Evolutionary conservation across 2,888 invertebrate species (phyloP).

Genomic region (Syrista parreyssii): DNA sequence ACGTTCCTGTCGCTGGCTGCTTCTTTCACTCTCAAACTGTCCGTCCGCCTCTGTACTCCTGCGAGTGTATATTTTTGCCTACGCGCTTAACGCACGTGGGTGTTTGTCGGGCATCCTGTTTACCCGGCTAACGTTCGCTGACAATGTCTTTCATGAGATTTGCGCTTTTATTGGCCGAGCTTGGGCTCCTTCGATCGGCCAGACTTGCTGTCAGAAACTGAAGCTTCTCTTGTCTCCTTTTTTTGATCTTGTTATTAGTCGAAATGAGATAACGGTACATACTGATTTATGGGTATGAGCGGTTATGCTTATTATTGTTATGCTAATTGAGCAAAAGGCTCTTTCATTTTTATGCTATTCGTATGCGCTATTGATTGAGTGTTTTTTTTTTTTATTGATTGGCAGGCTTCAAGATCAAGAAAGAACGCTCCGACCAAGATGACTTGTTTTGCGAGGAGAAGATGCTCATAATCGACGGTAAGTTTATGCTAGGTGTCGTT

Average conservation of each 20-base stretch:
- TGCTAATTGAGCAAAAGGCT: background rate
- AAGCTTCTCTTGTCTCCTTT: background rate
- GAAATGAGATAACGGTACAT: background rate
- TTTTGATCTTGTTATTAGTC: background rate
- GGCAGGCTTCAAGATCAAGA: slow-evolving; percentile 59
- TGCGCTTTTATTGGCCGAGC: background rate
- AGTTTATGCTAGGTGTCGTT: slow-evolving; percentile 28
- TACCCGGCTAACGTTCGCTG: background rate
- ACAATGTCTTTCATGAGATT: background rate
- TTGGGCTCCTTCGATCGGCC: background rate
- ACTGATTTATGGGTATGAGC: too few relatives aligned
- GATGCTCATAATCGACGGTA: slow-evolving; percentile 64
- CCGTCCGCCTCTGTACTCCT: background rate
- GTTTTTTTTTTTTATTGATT: background rate
- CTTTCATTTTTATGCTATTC: background rate
- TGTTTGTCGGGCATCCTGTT: background rate
- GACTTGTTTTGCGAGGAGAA: slow-evolving; percentile 64
- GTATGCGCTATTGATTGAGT: background rate
- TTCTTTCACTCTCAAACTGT: background rate
- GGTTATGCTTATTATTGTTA: background rate
- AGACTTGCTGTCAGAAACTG: background rate
- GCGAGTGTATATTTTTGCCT: background rate
- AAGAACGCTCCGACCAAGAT: slow-evolving; percentile 60
- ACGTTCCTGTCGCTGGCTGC: background rate
- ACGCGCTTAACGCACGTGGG: background rate